These are phyloP conservation scores for Nephrotoma appendiculata DNA, from an alignment of 2,888 invertebrate species.

Conservation along the genomic window DNA sequence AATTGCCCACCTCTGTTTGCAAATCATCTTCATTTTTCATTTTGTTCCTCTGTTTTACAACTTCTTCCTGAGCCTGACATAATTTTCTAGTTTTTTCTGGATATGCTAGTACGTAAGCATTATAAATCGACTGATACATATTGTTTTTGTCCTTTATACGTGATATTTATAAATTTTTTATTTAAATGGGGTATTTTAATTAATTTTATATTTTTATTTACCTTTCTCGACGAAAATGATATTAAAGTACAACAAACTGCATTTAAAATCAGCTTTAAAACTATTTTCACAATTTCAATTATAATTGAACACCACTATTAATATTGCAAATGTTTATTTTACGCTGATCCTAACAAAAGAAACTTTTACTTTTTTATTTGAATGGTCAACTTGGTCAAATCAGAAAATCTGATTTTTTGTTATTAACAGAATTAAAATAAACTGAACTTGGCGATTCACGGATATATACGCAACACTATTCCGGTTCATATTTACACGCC, in stretches of 20 bases:
- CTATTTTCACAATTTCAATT: background rate
- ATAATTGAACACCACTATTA: background rate
- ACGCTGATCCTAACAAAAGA: background rate
- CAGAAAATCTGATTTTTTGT: background rate
- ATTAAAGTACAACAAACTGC: background rate
- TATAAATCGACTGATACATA: background rate
- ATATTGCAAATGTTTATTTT: too few species aligned
- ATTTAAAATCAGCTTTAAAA: background rate
- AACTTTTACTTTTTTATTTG: background rate
- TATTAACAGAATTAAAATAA: background rate
- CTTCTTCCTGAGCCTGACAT: background rate
- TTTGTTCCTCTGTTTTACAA: background rate
- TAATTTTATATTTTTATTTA: background rate
- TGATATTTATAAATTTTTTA: background rate
- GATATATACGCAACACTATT: background rate
- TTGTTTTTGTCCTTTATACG: background rate
- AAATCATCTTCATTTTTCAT: conserved; percentile 1
- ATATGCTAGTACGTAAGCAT: background rate
- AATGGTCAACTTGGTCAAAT: too few species aligned
- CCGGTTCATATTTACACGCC: too few species aligned
- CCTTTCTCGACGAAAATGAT: background rate
- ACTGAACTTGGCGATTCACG: background rate
- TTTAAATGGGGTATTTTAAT: background rate
- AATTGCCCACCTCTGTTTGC: background rate
- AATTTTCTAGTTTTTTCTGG: background rate